A percentile compares a stretch with the other conserved stretches of the same genome.
These are phyloP conservation scores for Anoplius nigerrimus DNA, from an alignment of 2,888 invertebrate genomes.

Conservation along the genomic window DNA sequence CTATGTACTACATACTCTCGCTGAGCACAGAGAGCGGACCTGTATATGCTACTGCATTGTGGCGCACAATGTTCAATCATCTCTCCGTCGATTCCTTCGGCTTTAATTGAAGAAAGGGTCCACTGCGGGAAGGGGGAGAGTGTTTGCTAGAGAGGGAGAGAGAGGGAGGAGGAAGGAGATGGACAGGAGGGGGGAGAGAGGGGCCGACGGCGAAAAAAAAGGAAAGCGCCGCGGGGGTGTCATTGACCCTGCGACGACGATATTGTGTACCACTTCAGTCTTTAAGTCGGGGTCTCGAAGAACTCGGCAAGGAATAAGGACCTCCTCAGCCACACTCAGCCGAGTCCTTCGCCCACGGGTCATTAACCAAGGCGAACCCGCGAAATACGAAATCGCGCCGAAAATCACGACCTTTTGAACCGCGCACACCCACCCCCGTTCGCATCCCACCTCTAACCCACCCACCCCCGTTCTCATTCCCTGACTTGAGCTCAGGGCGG, in stretches of 20 bases:
- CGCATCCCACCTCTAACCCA: conserved; percentile 23
- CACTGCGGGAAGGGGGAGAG: conserved; percentile 26
- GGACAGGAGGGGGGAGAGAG: conserved; percentile 20
- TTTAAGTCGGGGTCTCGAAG: conserved; percentile 67
- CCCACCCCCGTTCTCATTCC: background rate
- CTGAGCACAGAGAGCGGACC: conserved; percentile 47
- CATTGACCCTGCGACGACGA: conserved; percentile 72
- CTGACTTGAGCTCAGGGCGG: no score
- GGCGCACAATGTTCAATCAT: conserved; percentile 64
- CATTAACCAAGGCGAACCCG: conserved; percentile 69
- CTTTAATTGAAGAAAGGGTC: conserved; percentile 67
- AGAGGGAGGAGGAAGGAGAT: conserved; percentile 22
- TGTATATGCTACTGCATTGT: conserved; percentile 63
- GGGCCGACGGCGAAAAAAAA: conserved; percentile 30
- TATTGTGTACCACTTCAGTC: conserved; percentile 73
- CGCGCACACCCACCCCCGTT: conserved; percentile 31
- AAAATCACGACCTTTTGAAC: conserved; percentile 65
- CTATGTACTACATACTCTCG: conserved; percentile 62
- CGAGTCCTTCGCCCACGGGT: conserved; percentile 69
- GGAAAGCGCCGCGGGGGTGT: conserved; percentile 61
- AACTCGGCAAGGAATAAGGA: conserved; percentile 69
- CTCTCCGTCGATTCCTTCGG: conserved; percentile 58
- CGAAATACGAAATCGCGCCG: conserved; percentile 64
- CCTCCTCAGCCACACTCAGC: conserved; percentile 73
- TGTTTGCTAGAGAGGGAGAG: conserved; percentile 13